Evolutionary conservation across 2,113 vertebrate genomes (phyloP).

Genomic region (Pollachius pollachius): DNA sequence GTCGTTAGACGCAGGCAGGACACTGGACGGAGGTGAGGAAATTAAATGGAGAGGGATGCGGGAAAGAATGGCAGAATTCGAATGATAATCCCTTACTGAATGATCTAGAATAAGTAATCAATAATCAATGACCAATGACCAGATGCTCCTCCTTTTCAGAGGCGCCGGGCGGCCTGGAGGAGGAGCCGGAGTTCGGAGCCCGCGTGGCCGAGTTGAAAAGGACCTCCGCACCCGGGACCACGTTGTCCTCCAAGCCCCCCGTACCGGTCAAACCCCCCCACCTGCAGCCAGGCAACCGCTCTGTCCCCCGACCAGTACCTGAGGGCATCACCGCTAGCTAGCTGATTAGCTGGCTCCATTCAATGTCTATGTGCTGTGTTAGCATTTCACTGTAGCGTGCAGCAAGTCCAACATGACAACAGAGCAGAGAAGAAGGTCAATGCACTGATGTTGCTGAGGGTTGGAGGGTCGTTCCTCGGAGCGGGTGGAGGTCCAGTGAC

Average conservation of each 20-base stretch:
- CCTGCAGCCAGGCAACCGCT: constrained; percentile 35
- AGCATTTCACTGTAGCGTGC: too few relatives aligned
- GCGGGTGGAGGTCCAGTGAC: constrained; percentile 3
- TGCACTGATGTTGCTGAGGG: too few relatives aligned
- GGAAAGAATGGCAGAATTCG: too few relatives aligned
- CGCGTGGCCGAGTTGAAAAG: constrained; percentile 58
- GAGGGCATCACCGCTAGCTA: background rate
- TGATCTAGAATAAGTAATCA: too few relatives aligned
- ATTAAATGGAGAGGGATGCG: background rate
- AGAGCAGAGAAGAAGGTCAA: too few relatives aligned
- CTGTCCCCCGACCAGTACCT: constrained; percentile 24
- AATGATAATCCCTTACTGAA: too few relatives aligned
- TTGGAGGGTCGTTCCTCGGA: too few relatives aligned
- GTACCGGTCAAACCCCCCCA: constrained; percentile 62
- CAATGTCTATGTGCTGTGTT: too few relatives aligned
- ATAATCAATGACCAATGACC: too few relatives aligned
- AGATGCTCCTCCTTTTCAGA: constrained; percentile 16
- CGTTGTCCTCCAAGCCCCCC: constrained; percentile 36
- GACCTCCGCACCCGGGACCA: constrained; percentile 25
- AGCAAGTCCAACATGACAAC: too few relatives aligned
- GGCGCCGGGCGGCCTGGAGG: background rate
- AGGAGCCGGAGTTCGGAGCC: constrained; percentile 18
- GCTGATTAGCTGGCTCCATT: background rate
- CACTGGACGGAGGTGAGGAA: constrained; percentile 56
- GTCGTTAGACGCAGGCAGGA: constrained; percentile 40